Base-by-base conservation (phyloP, 2,113 vertebrate species). In the Ophiodon elongatus region DNA sequence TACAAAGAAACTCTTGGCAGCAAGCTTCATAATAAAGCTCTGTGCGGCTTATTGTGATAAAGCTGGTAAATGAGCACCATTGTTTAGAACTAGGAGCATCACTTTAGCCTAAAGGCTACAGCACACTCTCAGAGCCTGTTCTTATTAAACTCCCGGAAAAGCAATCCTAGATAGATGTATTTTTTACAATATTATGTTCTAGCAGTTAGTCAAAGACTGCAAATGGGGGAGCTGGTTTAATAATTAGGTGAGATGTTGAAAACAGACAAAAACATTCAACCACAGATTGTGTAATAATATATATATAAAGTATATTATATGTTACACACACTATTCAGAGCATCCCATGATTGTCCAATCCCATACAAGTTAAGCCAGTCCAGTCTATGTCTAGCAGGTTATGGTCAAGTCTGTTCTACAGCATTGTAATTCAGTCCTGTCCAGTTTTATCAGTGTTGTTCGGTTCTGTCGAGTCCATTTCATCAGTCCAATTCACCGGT, bases 11-110 rank as follows among this genome's bases (percentile, higher is more conserved):
- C 41, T 52, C 39, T 41, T 15, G 4, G 37, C 75, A 78, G 71
- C 71, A 77, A 2, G 31, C 19, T 59, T 80, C 35, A 85, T 80
- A 67, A 80, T 70, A 50, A 83, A 86, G 54, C 79, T 88, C 65
- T 64, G 57, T n/a, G 67, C 23, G 15, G 73, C 79, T 84, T 67
- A 78, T 67, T 82, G 80, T 69, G 73, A 76, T 79, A 54, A 83
- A 84, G 64, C 50, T 6, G 17, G 21, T 45, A 85, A 85, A 84
- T 80, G 72, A 89, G 85, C 66, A 50, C 72, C 57, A 69, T 82
- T 92, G 82, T 85, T 79, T 63, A 19, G 25, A 84, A 78, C 66
- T 29, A 35, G 66, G 21, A 78, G 52, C 31, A 69, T 85, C 43
- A 76, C 64, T 39, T 15, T 59, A 50, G 74, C 64, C 69, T 81